Evolutionary conservation across 2,888 invertebrate species (phyloP).

Genomic region (Acrobasis suavella): DNA sequence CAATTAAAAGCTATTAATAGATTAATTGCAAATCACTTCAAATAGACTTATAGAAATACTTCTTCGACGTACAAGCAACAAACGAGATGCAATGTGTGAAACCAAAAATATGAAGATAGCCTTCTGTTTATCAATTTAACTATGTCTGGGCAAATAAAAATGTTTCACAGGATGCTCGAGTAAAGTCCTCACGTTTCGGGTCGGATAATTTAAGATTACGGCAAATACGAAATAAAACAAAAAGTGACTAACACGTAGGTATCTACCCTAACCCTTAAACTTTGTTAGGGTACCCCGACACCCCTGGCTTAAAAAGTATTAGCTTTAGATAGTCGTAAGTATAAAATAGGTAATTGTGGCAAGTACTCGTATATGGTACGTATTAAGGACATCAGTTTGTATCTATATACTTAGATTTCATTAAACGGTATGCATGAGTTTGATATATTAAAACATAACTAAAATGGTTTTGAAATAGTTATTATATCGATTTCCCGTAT

Average conservation of each 20-base stretch:
- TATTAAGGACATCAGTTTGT: too few relatives aligned
- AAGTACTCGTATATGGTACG: too few relatives aligned
- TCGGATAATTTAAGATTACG: slow-evolving; percentile 54
- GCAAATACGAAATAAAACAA: slow-evolving; percentile 53
- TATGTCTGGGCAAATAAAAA: slow-evolving; percentile 23
- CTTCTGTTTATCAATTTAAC: slow-evolving; percentile 3
- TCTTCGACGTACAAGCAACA: too few relatives aligned
- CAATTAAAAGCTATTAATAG: too few relatives aligned
- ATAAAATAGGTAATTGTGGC: not conserved
- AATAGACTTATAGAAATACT: too few relatives aligned
- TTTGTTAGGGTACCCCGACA: slow-evolving; percentile 37
- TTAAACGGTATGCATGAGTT: too few relatives aligned
- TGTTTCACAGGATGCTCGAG: slow-evolving; percentile 32
- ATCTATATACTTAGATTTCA: too few relatives aligned
- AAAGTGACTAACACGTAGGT: slow-evolving; percentile 45
- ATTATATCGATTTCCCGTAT: too few relatives aligned
- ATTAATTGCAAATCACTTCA: too few relatives aligned
- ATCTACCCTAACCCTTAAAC: slow-evolving; percentile 43
- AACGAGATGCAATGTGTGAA: not conserved
- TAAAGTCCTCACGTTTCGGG: slow-evolving; percentile 52
- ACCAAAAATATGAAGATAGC: not conserved
- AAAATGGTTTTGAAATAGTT: too few relatives aligned
- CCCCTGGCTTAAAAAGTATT: not conserved
- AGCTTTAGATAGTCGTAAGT: not conserved
- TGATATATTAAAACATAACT: too few relatives aligned